phyloP scores from a whole-genome alignment of 2,888 invertebrate genomes.

The Sycophila texana region DNA sequence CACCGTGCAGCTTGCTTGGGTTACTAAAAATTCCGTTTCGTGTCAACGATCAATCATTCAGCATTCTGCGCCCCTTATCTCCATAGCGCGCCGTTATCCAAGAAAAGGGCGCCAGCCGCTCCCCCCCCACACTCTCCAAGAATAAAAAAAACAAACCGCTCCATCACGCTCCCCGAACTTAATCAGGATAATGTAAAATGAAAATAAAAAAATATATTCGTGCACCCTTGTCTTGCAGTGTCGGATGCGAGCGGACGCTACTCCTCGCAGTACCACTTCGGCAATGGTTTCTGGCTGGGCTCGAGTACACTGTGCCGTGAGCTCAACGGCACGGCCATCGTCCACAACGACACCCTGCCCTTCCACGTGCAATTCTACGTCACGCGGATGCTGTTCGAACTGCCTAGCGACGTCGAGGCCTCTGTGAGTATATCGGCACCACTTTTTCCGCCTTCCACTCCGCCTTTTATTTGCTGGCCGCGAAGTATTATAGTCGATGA shows the following conservation, averaged over 20 bases:
- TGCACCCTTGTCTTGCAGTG: constrained; percentile 76
- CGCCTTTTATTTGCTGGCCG: too few species aligned
- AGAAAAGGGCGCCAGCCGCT: too few species aligned
- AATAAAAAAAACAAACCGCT: too few species aligned
- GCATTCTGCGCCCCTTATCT: too few species aligned
- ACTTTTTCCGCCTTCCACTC: background rate
- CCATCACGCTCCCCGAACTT: too few species aligned
- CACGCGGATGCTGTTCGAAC: constrained; percentile 78
- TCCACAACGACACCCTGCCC: constrained; percentile 78
- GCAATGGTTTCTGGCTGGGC: constrained; percentile 89
- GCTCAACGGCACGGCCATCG: constrained; percentile 76
- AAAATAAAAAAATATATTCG: background rate
- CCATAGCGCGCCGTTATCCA: too few species aligned
- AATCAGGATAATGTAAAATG: background rate
- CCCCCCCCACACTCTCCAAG: too few species aligned
- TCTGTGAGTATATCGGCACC: constrained; percentile 74
- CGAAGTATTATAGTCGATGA: too few species aligned
- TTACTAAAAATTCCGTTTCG: too few species aligned
- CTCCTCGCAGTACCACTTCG: constrained; percentile 85
- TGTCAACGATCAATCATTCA: too few species aligned
- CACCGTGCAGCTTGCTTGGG: too few species aligned
- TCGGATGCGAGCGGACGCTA: constrained; percentile 89
- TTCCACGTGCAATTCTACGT: constrained; percentile 81
- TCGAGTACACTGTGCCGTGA: constrained; percentile 84
- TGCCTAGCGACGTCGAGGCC: constrained; percentile 78